Evolutionary conservation across 1,140 invertebrate genomes (phyloP).

Genomic region (Ericerus pela): DNA sequence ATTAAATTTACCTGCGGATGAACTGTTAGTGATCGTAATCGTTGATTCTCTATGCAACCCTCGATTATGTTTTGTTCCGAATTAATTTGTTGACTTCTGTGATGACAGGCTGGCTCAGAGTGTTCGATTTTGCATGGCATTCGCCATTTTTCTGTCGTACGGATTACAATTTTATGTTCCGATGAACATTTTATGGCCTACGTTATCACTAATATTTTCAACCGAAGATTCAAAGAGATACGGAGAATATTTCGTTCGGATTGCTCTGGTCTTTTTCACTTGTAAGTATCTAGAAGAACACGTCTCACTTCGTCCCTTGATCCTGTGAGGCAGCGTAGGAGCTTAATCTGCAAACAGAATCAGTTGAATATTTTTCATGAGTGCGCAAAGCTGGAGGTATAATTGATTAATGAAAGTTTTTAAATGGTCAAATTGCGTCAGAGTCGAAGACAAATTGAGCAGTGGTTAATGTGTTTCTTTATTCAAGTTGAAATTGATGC

Average conservation of each 20-base stretch:
- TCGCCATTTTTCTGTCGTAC: constrained; percentile 75
- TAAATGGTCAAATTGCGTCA: too few relatives aligned
- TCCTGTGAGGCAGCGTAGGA: too few relatives aligned
- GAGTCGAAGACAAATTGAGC: too few relatives aligned
- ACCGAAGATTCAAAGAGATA: constrained; percentile 32
- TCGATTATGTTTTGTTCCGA: neutral
- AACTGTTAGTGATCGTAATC: constrained; percentile 43
- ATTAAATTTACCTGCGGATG: constrained; percentile 54
- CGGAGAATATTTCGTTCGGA: constrained; percentile 51
- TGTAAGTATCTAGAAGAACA: constrained; percentile 44
- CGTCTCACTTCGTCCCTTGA: neutral
- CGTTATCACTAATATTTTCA: constrained; percentile 18
- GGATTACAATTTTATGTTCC: constrained; percentile 86
- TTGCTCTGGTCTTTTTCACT: constrained; percentile 55
- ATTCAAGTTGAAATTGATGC: too few relatives aligned
- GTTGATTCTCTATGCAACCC: neutral
- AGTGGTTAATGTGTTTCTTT: too few relatives aligned
- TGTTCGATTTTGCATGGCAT: constrained; percentile 65
- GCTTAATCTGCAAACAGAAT: too few relatives aligned
- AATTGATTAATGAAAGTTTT: too few relatives aligned
- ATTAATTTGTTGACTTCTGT: neutral
- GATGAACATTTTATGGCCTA: constrained; percentile 64
- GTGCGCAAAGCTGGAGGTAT: too few relatives aligned
- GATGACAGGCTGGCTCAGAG: constrained; percentile 57
- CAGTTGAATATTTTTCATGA: too few relatives aligned